Evolutionary conservation across 1,140 invertebrate species (phyloP), one percentile per base, ranked within the genome.

Genomic region (Fopius arisanus): DNA sequence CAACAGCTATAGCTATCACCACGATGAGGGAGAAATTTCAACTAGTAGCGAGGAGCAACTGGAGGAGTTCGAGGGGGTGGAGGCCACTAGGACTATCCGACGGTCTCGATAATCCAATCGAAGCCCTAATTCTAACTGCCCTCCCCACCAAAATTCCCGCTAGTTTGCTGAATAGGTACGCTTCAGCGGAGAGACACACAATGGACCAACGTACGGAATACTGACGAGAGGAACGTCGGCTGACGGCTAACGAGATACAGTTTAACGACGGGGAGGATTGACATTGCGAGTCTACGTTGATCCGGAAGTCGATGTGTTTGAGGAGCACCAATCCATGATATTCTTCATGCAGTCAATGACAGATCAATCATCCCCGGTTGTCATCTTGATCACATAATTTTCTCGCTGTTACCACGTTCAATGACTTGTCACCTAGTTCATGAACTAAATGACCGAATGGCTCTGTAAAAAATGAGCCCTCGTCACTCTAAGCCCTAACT

Each of bases 101-200:
- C 69, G 79, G 81, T 73, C 82, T 29, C 83, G 85, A 87, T 88
- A 88, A 88, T 88, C 83, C 84, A 88, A 88, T 88, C 84, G 82
- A 85, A 87, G 82, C 82, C 83, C 87, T 87, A 87, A 88, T 88
- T 87, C 85, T 84, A 84, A 87, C 84, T 83, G 84, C 80, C 80
- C 83, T 84, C 26, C 82, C 54, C 54, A 3, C 43, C 43, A 82
- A 86, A 86, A 87, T 87, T 88, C 85, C 81, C 82, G 81, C 78
- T 81, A 82, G 86, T 87, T 87, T 87, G 83, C 84, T 84, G 85
- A 87, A 87, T 86, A 86, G 83, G 80, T 81, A 83, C 77, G 78
- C 77, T 77, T 78, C 77, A 83, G 81, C 79, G 73, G 72, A 71
- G 28, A 75, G 79, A 83, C 82, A 87, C 86, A 87, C 54, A 59